Base-by-base conservation (phyloP, 2,113 vertebrate species). In the Tautogolabrus adspersus region DNA sequence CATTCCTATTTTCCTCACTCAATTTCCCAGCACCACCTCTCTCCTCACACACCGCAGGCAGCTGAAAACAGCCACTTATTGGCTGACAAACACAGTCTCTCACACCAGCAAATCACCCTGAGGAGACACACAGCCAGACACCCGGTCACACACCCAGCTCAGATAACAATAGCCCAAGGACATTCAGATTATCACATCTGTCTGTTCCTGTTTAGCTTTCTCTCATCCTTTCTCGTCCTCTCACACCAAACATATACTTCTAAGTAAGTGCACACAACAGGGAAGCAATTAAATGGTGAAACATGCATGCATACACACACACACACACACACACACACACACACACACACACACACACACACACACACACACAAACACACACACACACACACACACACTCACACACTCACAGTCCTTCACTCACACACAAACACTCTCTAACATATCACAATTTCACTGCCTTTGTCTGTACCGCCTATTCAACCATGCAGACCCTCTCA, bases 181-280 rank as follows among this genome's bases (percentile, higher is more conserved):
- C 75, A 68, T 54, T 82, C 8, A 76, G 47, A 86, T 79, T 21
- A 84, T 86, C 79, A 75, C 73, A 79, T 87, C 72, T 77, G 83
- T 86, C 81, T 47, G 58, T 75, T 66, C 62, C 49, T 76, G 67
- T 84, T 75, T 71, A 60, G 55, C 66, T 47, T 80, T 40, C 55
- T 61, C 60, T 74, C 49, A 40, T 66, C 46, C 55, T 75, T 67
- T 52, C 65, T 49, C 34, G n/a, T 16, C 21, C 44, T 59, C 67
- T 71, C 52, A 87, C 46, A 30, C 71, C 65, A 64, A 87, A 77
- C 46, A 26, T 64, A 72, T 51, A 84, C 71, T 80, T 76, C 60
- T 55, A 34, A 57, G 70, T 18, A 66, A 81, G 68, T 21, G 40
- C 46, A 72, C 77, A 79, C 83, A 79, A 85, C 71, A 72, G 77